Base-by-base conservation (phyloP, 2,888 invertebrate genomes). In the Pollenia griseotomentosa region DNA sequence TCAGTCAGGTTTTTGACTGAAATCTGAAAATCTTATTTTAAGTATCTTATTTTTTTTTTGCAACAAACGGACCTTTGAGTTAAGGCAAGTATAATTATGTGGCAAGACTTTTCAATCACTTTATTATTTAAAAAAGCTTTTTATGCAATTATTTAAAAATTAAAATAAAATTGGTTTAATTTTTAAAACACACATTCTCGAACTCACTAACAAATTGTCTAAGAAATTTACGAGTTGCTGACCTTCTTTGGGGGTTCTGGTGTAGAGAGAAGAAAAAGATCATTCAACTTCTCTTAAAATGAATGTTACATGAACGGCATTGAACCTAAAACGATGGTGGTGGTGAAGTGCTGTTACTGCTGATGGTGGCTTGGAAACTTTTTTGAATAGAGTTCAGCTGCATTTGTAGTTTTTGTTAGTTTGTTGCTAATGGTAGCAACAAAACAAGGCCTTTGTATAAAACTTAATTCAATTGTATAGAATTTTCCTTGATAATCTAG, bases 211-310 rank as follows among this genome's bases (percentile, higher is more conserved):
- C 2, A 12, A 66, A 66, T 48, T 14, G 16, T 23, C 10, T 53
- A 16, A 42, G 16, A 44, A 16, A 11, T 10, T 19, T 44, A 77
- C 53, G 23, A 73, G 57, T 66, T 33, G 79, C 71, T 83, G 57
- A 71, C 86, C 86, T 86, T 86, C 83, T 75, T 71, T 71, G 73
- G 75, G 82, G 83, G 83, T 83, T 83, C 83, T 83, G 78, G 42
- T 75, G 53, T 46, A 65, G n/a, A 33, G 46, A 23, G 23, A 23
- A 33, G 19, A 74, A 80, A 66, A 79, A 83, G 79, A 83, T 83
- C 74, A 70, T 79, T 86, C 78, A 86, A 86, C 82, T 86, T 85
- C 48, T 80, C 51, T 61, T 73, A 7, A 48, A 63, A 70, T 33
- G 61, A 81, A 75, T 70, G 68, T 63, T 61, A 73, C 71, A 82